Evolutionary conservation across 2,113 vertebrate genomes (phyloP), one percentile per base, ranked within the genome.

Genomic region (Boulengeromyrus knoepffleri): DNA sequence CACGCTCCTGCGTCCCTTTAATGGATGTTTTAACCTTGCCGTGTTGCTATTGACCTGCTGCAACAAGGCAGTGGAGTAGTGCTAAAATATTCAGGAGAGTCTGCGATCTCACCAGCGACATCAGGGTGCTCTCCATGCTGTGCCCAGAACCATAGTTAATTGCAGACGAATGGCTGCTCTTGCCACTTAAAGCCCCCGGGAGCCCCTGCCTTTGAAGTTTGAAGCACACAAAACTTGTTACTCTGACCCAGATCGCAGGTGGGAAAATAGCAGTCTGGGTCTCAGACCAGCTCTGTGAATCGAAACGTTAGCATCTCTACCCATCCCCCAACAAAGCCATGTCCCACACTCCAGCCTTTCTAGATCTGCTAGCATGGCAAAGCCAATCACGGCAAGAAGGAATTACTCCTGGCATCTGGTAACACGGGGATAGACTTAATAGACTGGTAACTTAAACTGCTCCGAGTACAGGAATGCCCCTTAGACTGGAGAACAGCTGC

Each of bases 61-160:
- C 45, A 47, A 53, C 31, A 66, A 74, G 84, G 87, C n/a, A 89
- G 62, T 52, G 66, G 39, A 45, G 45, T 45, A 19, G 50, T 80
- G 80, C 52, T 91, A 58, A 90, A 62, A 91, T 88, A 91, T 90
- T 90, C 85, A 90, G n/a, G 39, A 80, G 89, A 12, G 19, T 24
- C 45, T 53, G 84, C 19, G 42, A 88, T 66, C 56, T 19, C 56
- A 62, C 91, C 89, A 47, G 52, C 49, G 92, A 87, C 90, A 92
- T 93, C 93, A 91, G 91, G 92, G 89, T 90, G 39, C 21, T 45
- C 87, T 66, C 87, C 21, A 42, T n/a, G 39, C 87, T 21, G 9
- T 50, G 88, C 88, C 62, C 9, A 24, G 12, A 13, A 66, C 45
- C 36, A 24, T 19, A 17, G 88, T 66, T 89, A 77, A 89, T 89